Conservation (phyloP, 2,113 vertebrate species). For the Columba janthina region DNA sequence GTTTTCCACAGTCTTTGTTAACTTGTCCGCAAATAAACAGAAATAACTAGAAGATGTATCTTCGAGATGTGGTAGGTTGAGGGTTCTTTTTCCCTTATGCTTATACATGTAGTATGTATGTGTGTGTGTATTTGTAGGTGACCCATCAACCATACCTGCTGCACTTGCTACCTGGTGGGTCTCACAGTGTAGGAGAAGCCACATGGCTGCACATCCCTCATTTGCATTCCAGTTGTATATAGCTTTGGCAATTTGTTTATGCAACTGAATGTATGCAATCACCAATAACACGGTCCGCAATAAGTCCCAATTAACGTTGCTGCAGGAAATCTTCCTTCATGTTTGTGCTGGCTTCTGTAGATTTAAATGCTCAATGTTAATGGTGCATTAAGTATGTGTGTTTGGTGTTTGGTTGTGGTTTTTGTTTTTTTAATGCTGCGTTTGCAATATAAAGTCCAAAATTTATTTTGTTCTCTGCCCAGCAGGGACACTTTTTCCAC, state of each 20-base stretch:
- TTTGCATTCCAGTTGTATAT: not conserved
- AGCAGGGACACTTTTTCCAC: conserved; percentile 26
- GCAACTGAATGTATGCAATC: not conserved
- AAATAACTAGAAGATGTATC: not conserved
- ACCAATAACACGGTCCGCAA: not conserved
- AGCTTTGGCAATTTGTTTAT: conserved; percentile 8
- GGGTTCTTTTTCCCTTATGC: not conserved
- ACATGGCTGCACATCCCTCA: not conserved
- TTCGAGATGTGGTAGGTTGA: not conserved
- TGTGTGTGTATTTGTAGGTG: not conserved
- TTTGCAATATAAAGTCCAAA: conserved; percentile 7
- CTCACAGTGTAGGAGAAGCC: not conserved
- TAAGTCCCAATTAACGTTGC: conserved; percentile 32
- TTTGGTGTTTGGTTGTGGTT: not conserved
- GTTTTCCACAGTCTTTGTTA: not conserved
- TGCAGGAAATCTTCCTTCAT: conserved; percentile 5
- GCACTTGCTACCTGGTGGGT: not conserved
- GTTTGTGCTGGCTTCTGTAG: conserved; percentile 13
- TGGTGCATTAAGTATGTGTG: not conserved
- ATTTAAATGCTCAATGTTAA: conserved; percentile 15
- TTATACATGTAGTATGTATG: not conserved
- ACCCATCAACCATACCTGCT: not conserved
- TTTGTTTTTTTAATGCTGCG: not conserved
- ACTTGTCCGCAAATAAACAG: not conserved
- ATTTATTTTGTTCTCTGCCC: conserved; percentile 45